phyloP scores from a whole-genome alignment of 2,888 invertebrate species.

The Nomada lathburiana region DNA sequence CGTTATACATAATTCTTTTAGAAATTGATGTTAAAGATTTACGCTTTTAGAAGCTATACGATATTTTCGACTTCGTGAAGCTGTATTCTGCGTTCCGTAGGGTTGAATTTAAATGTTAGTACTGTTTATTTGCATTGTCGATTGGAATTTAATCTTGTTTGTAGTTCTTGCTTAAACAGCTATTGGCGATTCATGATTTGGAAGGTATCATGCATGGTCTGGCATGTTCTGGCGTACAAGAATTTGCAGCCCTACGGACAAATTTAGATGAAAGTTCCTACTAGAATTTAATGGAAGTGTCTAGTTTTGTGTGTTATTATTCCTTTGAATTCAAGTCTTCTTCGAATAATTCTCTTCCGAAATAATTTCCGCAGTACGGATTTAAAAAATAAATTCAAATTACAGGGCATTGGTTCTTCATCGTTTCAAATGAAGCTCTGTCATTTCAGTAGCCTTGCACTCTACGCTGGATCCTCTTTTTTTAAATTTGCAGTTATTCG shows the following conservation, averaged over 20 bases:
- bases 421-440: too few species aligned
- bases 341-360: too few species aligned
- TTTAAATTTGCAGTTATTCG: too few species aligned
- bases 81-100: not conserved
- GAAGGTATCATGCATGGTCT: not conserved
- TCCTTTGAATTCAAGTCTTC: too few species aligned
- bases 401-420: too few species aligned
- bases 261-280: too few species aligned
- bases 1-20: not conserved
- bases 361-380: too few species aligned
- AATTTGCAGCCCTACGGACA: not conserved
- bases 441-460: too few species aligned
- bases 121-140: not conserved
- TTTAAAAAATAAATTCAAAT: too few species aligned
- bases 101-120: not conserved
- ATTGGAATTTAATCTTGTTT: conserved; percentile 6
- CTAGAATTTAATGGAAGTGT: too few species aligned
- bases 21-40: not conserved
- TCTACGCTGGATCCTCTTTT: too few species aligned
- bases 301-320: too few species aligned
- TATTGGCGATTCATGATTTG: not conserved
- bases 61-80: not conserved
- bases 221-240: not conserved
- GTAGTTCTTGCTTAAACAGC: not conserved
- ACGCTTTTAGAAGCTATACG: not conserved